Conservation (phyloP, 2,888 invertebrate species). For the Melitaea athalia region DNA sequence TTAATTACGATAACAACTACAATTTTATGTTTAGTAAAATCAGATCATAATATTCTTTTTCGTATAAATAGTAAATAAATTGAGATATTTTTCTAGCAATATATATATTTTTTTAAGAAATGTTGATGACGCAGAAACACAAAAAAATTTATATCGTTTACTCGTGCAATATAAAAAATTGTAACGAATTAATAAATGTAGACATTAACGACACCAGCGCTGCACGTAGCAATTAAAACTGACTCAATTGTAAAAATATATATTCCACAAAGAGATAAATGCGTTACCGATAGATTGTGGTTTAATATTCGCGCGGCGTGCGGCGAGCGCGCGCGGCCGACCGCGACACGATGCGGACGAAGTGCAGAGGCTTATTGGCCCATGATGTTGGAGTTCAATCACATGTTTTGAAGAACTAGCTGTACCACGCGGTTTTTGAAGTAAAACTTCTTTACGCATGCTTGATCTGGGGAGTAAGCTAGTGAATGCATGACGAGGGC, state of each 20-base stretch:
- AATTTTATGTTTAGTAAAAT: too few species aligned
- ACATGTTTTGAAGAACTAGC: neutral
- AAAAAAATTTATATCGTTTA: neutral
- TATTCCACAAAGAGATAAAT: conserved; percentile 7
- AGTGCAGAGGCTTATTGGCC: too few species aligned
- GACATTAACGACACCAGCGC: neutral
- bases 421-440: too few species aligned
- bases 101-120: too few species aligned
- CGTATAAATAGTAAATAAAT: neutral
- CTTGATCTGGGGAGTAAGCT: too few species aligned
- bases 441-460: too few species aligned
- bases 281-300: conserved; percentile 12
- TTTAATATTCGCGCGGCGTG: conserved; percentile 29
- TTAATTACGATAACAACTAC: too few species aligned
- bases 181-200: neutral
- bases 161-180: neutral
- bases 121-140: too few species aligned
- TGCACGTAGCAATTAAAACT: conserved; percentile 11
- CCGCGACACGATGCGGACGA: conserved; percentile 18
- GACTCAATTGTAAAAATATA: conserved; percentile 15
- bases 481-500: too few species aligned
- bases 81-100: too few species aligned
- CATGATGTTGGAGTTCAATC: conserved; percentile 14
- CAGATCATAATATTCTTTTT: neutral
- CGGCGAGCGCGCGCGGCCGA: conserved; percentile 22